phyloP scores from a whole-genome alignment of 2,113 vertebrate species.

The Tonatia bakeri region DNA sequence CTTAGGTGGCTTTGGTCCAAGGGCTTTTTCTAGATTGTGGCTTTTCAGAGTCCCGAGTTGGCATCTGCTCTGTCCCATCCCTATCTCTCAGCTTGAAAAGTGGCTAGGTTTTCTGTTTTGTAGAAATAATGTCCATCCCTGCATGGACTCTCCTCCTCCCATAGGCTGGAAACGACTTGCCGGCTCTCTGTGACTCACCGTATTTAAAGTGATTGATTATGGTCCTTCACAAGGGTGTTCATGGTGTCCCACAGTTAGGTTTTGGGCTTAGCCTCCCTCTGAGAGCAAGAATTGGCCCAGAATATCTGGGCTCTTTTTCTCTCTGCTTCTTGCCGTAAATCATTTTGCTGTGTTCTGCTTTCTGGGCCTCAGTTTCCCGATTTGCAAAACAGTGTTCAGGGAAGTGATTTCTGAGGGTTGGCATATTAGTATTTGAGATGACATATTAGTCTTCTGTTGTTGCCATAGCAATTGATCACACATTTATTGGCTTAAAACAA shows the following conservation, averaged over 20 bases:
- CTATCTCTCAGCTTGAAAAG: neutral
- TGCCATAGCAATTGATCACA: neutral
- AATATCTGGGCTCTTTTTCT: neutral
- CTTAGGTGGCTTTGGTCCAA: constrained; percentile 39
- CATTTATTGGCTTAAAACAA: neutral
- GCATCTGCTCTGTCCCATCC: neutral
- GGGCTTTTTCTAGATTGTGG: neutral
- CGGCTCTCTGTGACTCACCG: neutral
- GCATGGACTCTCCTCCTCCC: neutral
- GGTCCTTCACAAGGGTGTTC: neutral
- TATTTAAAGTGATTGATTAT: neutral
- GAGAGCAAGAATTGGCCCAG: neutral
- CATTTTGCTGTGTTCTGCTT: neutral
- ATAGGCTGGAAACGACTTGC: neutral
- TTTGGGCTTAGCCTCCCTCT: neutral
- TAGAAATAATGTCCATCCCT: neutral
- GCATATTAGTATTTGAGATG: neutral
- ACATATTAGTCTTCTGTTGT: neutral
- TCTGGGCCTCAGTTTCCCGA: neutral
- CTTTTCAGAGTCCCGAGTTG: neutral
- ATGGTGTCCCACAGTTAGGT: neutral
- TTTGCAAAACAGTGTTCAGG: neutral
- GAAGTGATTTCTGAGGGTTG: neutral
- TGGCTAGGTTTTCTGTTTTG: neutral
- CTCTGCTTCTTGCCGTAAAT: neutral